Evolutionary conservation across 2,113 vertebrate species (phyloP).

Genomic region (Urocolius indicus): DNA sequence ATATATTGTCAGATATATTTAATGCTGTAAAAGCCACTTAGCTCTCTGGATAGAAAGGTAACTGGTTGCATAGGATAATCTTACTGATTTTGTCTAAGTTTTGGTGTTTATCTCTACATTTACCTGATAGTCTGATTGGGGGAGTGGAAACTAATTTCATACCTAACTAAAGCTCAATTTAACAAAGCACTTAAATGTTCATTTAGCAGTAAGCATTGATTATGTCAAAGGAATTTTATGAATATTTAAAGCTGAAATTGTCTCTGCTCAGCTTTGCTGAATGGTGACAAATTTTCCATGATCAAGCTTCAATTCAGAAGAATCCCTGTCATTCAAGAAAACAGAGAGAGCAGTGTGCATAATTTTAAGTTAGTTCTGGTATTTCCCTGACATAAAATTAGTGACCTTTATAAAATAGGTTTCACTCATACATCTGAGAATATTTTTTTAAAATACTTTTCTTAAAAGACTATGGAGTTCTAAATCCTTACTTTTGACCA

Average conservation of each 20-base stretch:
- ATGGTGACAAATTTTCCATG: background rate
- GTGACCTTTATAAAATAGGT: background rate
- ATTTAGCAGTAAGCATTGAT: background rate
- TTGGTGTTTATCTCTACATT: background rate
- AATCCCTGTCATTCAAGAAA: background rate
- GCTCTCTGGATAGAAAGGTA: background rate
- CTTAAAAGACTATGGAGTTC: background rate
- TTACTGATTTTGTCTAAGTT: background rate
- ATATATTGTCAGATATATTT: background rate
- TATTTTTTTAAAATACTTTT: background rate
- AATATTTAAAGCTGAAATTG: background rate
- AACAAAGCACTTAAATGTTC: background rate
- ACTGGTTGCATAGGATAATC: background rate
- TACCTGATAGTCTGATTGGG: background rate
- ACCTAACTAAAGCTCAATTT: background rate
- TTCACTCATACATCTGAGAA: background rate
- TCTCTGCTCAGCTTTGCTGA: background rate
- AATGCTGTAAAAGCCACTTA: background rate
- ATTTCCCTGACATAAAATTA: background rate
- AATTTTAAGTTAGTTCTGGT: background rate
- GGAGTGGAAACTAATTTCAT: background rate
- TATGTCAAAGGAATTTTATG: background rate
- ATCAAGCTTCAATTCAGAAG: background rate
- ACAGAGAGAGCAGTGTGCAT: background rate
- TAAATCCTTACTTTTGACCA: background rate